Conservation (phyloP, 2,797 vertebrate species). For the Pangasius sanitwongsei region DNA sequence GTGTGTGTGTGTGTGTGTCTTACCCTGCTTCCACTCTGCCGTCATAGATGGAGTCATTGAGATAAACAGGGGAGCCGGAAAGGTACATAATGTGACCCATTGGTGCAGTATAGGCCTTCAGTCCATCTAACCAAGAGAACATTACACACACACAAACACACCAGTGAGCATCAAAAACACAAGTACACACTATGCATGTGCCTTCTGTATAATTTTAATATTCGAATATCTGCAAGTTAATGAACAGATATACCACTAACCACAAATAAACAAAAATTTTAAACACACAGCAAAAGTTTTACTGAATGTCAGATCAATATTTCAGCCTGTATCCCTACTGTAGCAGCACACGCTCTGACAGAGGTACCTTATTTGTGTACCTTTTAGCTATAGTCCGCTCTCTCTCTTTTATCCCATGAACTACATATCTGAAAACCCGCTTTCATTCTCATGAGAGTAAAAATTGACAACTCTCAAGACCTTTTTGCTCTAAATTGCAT, state of each 20-base stretch:
- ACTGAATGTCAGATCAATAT: neutral
- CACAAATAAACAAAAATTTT: neutral
- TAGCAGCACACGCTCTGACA: neutral
- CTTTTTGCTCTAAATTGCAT: neutral
- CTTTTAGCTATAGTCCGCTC: neutral
- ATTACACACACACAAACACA: slow-evolving; percentile 24
- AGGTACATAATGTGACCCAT: slow-evolving; percentile 86
- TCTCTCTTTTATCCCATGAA: neutral
- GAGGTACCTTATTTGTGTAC: neutral
- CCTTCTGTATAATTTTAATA: neutral
- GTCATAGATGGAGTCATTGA: slow-evolving; percentile 93
- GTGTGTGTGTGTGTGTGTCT: slow-evolving; percentile 34
- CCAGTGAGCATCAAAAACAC: neutral
- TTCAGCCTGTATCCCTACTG: neutral
- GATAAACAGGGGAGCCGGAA: slow-evolving; percentile 74
- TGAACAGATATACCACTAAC: neutral
- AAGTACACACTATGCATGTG: neutral
- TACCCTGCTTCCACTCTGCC: slow-evolving; percentile 84
- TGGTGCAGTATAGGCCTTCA: slow-evolving; percentile 87
- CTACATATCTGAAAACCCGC: neutral
- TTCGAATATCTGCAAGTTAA: neutral
- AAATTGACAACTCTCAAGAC: neutral
- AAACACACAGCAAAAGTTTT: neutral
- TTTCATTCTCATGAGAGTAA: neutral
- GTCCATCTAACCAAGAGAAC: slow-evolving; percentile 75